Base-by-base conservation (phyloP, 2,113 vertebrate species). In the Muscicapa adusta region DNA sequence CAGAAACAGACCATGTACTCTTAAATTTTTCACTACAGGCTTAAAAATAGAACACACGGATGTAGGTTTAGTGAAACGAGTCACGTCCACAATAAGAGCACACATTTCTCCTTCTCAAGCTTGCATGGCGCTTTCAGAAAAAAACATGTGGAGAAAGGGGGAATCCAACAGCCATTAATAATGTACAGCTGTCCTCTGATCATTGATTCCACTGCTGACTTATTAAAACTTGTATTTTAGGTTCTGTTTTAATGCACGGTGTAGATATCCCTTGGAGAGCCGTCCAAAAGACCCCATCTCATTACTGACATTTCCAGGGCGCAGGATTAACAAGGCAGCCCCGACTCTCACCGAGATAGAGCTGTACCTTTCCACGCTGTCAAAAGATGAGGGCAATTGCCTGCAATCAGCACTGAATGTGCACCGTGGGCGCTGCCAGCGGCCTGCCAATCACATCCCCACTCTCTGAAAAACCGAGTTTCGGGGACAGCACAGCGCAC, bases 311-410 rank as follows among this genome's bases (percentile, higher is more conserved):
- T 83, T 97, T 96, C 74, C 88, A 92, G 91, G 81, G 86, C 91
- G 63, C 18, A 82, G 96, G 96, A 96, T 85, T 96, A 96, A 91
- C 56, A 61, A 68, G 87, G 96, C 97, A 97, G 97, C 96, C 97
- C 97, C 84, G 86, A 92, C 89, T 91, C 97, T 91, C 61, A 42
- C 88, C 10, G 34, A 97, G 98, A 98, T 97, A 98, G 98, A 98
- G 97, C 97, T 91, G 96, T 96, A 98, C 97, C 98, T 98, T 98
- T 98, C 96, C 97, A 96, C 87, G 83, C 95, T 92, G 93, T 97
- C 98, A 97, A 95, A 98, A 96, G 98, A 98, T 86, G 96, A 97
- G 98, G 97, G 97, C 98, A 98, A 98, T 97, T 98, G 98, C 97
- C 97, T 62, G 95, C 98, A 98, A 98, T 98, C 97, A 98, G 97